These are phyloP conservation scores for Chrysoperla carnea DNA, from an alignment of 1,140 invertebrate genomes.

Conservation along the genomic window DNA sequence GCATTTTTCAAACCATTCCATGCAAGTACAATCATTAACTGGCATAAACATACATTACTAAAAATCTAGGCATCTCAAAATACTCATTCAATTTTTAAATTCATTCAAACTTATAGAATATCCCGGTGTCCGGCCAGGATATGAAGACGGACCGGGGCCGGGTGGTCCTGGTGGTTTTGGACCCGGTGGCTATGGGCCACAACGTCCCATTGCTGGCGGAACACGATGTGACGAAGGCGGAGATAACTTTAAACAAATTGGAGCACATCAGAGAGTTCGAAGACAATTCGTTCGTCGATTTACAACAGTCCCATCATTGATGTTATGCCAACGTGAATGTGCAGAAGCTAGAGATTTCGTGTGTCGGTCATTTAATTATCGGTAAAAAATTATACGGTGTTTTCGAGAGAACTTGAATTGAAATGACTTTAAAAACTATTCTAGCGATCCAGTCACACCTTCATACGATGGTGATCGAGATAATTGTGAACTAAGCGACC, in stretches of 20 bases:
- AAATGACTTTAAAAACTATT: not conserved
- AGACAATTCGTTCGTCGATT: slow-evolving; percentile 60
- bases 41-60: no score
- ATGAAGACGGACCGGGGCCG: not conserved
- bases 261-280: slow-evolving; percentile 52
- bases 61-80: no score
- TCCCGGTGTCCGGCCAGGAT: not conserved
- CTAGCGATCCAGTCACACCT: slow-evolving; percentile 18
- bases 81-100: no score
- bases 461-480: slow-evolving; percentile 49
- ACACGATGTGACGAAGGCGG: slow-evolving; percentile 49
- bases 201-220: slow-evolving; percentile 11
- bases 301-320: slow-evolving; percentile 48
- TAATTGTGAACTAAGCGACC: slow-evolving; percentile 78
- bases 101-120: no score
- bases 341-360: slow-evolving; percentile 65
- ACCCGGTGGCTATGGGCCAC: slow-evolving; percentile 8
- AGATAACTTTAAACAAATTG: slow-evolving; percentile 64
- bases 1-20: no score
- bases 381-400: slow-evolving; percentile 21
- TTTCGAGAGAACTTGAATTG: not conserved
- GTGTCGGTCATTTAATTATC: slow-evolving; percentile 77
- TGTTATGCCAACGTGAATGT: slow-evolving; percentile 67
- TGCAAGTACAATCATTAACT: no score
- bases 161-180: slow-evolving; percentile 2